Evolutionary conservation across 1,140 invertebrate genomes (phyloP), one percentile per base, ranked within the genome.

Genomic region (Tetragnatha versicolor): DNA sequence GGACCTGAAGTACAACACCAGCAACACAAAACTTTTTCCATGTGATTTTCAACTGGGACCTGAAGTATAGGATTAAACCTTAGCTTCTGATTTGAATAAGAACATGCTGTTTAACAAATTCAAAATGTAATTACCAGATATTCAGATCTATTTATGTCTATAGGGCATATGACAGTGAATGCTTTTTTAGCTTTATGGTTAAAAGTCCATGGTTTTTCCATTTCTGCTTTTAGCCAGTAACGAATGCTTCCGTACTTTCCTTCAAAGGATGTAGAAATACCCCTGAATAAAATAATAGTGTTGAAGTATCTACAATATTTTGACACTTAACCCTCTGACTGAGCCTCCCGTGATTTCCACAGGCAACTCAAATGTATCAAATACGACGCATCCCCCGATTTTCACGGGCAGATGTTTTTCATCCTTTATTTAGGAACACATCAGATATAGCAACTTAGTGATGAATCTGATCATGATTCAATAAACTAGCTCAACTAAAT

Each of bases 201-300:
- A 78, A 87, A 88, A 20, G 85, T 86, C 88, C 88, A 89, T 5
- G 89, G 87, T 72, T 89, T 87, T 47, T 89, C 87, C 79, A 90
- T 85, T 51, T 88, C 85, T 9, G 86, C 89, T 80, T 89, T 90
- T 17, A 89, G 76, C 82, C 86, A 88, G 80, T 90, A 90, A 47
- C 88, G 83, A 29, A 90, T 85, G 78, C 84, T 85, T 12, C 89
- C 89, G 82, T 87, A 83, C 58, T 85, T 83, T 9, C 89, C 88
- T 82, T 90, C 89, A 84, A 90, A 89, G 29, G 88, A 90, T 51
- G 88, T 85, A 0, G 87, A 87, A 65, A 88, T 83, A 9, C 85
- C 84, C 14, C 82, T 83, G 22, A 29, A 63, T 66, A 51, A 29
- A 10, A n/a, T 37, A 17, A 37, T n/a, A n/a, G n/a, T n/a, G n/a